Percentiles rank a stretch among this genome's conserved stretches.
These are phyloP conservation scores for Phymanthus crucifer DNA, from an alignment of 92 coral and sea anemone genomes.

Conservation along the genomic window DNA sequence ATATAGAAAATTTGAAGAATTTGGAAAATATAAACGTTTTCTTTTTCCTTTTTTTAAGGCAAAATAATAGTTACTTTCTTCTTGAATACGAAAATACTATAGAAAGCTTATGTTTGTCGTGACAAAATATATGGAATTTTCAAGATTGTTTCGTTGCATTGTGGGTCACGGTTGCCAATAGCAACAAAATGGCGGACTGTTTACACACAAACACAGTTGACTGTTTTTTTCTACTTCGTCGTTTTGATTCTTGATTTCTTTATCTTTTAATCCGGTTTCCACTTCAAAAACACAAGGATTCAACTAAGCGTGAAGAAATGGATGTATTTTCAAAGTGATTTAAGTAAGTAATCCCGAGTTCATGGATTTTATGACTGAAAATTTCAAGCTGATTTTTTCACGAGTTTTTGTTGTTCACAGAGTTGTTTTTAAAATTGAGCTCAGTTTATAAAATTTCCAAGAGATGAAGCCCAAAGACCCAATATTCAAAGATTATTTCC, in stretches of 20 bases:
- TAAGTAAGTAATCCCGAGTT: background rate
- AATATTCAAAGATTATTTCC: background rate
- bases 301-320: background rate
- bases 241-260: background rate
- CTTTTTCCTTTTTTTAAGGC: too few species aligned
- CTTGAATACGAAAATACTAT: too few species aligned
- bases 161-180: slow-evolving; percentile 28
- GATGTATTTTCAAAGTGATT: background rate
- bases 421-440: background rate
- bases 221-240: background rate
- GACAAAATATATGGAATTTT: background rate
- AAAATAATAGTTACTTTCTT: too few species aligned
- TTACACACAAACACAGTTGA: slow-evolving; percentile 1
- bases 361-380: background rate
- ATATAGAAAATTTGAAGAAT: too few species aligned
- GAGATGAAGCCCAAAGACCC: too few species aligned
- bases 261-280: background rate
- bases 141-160: slow-evolving; percentile 8
- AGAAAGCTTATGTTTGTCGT: too few species aligned
- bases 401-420: background rate
- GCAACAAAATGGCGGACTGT: slow-evolving; percentile 54
- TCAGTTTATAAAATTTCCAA: too few species aligned
- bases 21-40: too few species aligned
- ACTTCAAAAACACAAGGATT: background rate
- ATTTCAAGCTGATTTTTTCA: background rate